Percentiles rank a stretch among this genome's conserved stretches.
These are phyloP conservation scores for Boloria euphrosyne DNA, from an alignment of 2,888 invertebrate genomes.

Conservation along the genomic window DNA sequence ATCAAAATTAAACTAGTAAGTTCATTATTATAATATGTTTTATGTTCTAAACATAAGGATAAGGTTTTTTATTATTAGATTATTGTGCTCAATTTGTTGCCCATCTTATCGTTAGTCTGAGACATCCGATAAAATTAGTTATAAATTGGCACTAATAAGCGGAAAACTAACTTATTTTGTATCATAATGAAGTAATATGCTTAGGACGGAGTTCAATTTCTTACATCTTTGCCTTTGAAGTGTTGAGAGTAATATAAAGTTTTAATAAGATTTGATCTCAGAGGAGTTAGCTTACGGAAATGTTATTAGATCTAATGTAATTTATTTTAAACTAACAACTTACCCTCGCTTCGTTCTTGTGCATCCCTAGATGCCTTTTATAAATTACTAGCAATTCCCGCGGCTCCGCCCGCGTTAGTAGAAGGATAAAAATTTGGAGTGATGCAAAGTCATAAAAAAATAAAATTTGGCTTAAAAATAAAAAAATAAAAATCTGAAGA, in stretches of 20 bases:
- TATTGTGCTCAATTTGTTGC: slow-evolving; percentile 27
- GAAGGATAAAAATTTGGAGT: no score
- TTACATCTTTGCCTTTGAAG: slow-evolving; percentile 4
- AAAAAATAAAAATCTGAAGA: no score
- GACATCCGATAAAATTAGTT: slow-evolving; percentile 2
- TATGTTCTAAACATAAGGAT: no score
- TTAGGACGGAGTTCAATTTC: slow-evolving; percentile 1
- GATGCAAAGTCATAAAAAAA: no score
- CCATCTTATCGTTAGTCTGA: slow-evolving; percentile 9
- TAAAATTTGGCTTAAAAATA: no score
- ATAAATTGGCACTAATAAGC: slow-evolving; percentile 5
- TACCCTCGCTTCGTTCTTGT: not conserved
- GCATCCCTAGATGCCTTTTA: no score
- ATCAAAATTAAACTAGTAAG: no score
- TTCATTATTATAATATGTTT: no score
- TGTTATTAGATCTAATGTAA: not conserved
- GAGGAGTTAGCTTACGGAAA: not conserved
- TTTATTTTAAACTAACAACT: not conserved
- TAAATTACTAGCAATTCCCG: no score
- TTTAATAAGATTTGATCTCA: slow-evolving; percentile 11
- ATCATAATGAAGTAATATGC: slow-evolving; percentile 12
- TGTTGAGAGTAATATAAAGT: slow-evolving; percentile 1
- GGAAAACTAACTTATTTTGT: slow-evolving; percentile 19
- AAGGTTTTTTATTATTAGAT: slow-evolving; percentile 11
- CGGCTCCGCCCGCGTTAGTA: no score